Percentiles rank a stretch among this genome's conserved stretches.
phyloP scores from a whole-genome alignment of 2,113 vertebrate genomes.

The Ceratotherium simum region DNA sequence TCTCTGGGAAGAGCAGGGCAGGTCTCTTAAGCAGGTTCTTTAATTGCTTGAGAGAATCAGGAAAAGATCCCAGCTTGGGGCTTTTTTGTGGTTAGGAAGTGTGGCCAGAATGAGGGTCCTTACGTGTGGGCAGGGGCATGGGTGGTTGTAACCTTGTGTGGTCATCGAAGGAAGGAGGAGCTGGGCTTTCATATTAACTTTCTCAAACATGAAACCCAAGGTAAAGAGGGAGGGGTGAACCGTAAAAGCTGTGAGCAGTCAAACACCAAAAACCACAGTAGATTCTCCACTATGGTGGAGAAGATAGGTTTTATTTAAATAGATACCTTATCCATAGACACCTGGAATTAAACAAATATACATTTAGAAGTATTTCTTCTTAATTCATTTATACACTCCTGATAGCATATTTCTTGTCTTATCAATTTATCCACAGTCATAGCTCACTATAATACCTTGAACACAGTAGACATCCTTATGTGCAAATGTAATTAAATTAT shows the following conservation, averaged over 20 bases:
- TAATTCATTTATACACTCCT: background rate
- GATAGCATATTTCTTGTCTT: background rate
- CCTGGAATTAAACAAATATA: background rate
- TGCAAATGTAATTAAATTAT: background rate
- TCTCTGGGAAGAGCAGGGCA: background rate
- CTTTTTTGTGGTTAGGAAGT: background rate
- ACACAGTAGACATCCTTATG: background rate
- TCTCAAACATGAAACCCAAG: fast-evolving
- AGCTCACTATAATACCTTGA: background rate
- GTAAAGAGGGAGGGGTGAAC: fast-evolving
- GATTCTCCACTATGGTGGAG: background rate
- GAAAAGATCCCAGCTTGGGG: background rate
- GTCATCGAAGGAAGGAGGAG: background rate
- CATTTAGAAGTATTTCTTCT: background rate
- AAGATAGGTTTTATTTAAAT: background rate
- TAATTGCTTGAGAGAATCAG: background rate
- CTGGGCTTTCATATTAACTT: background rate
- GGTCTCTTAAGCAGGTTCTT: background rate
- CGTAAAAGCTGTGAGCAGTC: background rate
- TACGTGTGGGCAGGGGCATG: no score
- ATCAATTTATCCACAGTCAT: background rate
- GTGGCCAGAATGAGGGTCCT: background rate
- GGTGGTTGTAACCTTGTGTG: no score
- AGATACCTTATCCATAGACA: background rate
- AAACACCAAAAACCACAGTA: background rate